Percentiles rank a stretch among this genome's conserved stretches.
These are phyloP conservation scores for Sander vitreus DNA, from an alignment of 2,113 vertebrate species.

Conservation along the genomic window DNA sequence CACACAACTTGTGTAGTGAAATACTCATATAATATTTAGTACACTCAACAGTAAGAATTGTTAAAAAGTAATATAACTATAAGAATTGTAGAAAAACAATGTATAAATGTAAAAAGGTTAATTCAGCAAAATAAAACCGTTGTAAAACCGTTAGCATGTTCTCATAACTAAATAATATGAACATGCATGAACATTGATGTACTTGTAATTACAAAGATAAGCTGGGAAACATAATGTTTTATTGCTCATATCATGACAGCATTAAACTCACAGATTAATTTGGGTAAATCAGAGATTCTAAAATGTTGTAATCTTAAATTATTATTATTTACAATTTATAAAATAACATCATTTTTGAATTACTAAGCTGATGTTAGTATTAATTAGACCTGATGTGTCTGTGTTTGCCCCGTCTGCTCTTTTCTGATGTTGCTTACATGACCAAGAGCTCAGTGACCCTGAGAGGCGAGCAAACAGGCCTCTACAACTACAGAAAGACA, in stretches of 20 bases:
- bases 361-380: background rate
- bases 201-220: background rate
- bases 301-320: background rate
- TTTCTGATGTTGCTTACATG: conserved; percentile 40
- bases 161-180: no score
- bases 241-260: background rate
- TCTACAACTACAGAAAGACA: conserved; percentile 20
- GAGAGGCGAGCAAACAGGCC: conserved; percentile 35
- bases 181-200: background rate
- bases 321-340: no score
- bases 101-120: background rate
- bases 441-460: conserved; percentile 48
- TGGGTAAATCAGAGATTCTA: background rate
- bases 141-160: no score
- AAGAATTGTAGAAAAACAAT: background rate
- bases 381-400: background rate
- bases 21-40: background rate
- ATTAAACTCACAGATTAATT: background rate
- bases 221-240: background rate
- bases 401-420: conserved; percentile 18
- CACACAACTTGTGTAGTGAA: background rate
- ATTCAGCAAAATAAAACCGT: background rate
- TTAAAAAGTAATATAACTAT: no score
- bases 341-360: background rate
- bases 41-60: background rate